Evolutionary conservation across 2,797 vertebrate genomes (phyloP).

Genomic region (Lithobates sylvaticus): DNA sequence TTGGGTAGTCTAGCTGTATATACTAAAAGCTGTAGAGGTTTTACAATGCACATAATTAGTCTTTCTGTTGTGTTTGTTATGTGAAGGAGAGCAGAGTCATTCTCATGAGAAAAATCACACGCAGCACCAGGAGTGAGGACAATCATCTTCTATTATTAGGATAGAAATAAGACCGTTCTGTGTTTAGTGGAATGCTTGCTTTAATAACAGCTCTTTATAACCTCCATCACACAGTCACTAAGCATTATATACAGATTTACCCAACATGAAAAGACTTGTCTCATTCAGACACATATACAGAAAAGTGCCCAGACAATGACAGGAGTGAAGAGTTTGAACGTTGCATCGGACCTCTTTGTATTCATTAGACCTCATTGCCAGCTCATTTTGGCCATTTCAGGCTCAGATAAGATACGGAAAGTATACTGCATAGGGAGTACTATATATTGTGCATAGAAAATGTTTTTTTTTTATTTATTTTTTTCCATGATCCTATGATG

Average conservation of each 20-base stretch:
- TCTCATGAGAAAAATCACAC: no score
- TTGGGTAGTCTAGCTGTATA: no score
- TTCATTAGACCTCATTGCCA: no score
- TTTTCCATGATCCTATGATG: no score
- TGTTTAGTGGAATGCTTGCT: background rate
- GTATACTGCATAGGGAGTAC: background rate
- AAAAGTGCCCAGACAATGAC: background rate
- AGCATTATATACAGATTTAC: constrained; percentile 3
- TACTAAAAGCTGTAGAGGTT: no score
- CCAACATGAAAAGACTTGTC: background rate
- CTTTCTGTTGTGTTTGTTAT: no score
- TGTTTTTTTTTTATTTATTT: no score
- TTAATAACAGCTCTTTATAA: constrained; percentile 1
- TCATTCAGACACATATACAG: background rate
- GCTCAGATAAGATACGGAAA: background rate
- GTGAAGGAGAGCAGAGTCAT: no score
- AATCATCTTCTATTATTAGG: background rate
- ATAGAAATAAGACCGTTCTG: background rate
- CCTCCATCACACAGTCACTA: constrained; percentile 5
- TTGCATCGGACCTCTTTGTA: no score
- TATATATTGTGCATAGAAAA: background rate
- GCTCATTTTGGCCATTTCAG: background rate
- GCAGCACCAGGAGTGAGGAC: background rate
- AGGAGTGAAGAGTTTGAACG: background rate
- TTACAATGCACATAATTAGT: no score